Conservation (phyloP, 2,888 invertebrate genomes). For the Cheilosia variabilis region DNA sequence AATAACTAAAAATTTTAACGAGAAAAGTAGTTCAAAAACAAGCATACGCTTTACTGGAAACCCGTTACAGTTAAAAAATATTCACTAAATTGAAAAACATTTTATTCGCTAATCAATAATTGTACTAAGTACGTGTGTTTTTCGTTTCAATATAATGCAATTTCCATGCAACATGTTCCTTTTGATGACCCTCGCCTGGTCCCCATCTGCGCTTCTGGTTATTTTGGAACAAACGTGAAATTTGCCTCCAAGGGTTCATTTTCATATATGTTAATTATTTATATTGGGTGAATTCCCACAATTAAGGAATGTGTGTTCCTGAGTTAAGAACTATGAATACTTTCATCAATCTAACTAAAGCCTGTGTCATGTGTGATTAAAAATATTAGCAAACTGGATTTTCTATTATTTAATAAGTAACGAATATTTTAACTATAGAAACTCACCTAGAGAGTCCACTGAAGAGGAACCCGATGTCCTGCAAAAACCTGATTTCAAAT, state of each 20-base stretch:
- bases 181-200: no score
- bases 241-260: background rate
- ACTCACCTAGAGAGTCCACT: conserved; percentile 77
- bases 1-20: no score
- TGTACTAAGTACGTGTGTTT: no score
- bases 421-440: conserved; percentile 74
- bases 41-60: no score
- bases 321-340: conserved; percentile 22
- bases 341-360: conserved; percentile 25
- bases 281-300: no score
- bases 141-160: no score
- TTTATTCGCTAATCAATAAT: no score
- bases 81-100: no score
- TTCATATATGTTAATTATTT: background rate
- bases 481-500: conserved; percentile 81
- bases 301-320: no score
- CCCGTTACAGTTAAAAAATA: no score
- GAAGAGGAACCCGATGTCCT: conserved; percentile 76
- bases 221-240: background rate
- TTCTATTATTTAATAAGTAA: conserved; percentile 10
- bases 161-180: no score
- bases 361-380: conserved; percentile 33
- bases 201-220: background rate
- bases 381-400: background rate
- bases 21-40: no score